Percentiles rank a stretch among this genome's conserved stretches.
Conservation (phyloP, 2,797 vertebrate genomes). For the Eutrigla gurnardus region DNA sequence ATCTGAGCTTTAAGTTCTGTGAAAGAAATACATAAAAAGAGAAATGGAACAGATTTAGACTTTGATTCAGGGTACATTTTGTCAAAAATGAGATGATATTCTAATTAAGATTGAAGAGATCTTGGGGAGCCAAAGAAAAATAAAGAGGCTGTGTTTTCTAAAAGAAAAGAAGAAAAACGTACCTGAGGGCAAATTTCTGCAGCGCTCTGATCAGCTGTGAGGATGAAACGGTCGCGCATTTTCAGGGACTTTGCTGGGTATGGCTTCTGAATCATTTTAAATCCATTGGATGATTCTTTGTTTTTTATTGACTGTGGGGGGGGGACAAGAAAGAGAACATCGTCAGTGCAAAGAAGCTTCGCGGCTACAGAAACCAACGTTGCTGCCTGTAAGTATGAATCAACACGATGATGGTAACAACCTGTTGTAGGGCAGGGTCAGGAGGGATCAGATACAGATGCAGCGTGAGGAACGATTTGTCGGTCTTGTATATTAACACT, state of each 20-base stretch:
- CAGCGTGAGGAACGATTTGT: conserved; percentile 27
- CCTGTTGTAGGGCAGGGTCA: conserved; percentile 40
- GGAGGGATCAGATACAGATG: conserved; percentile 32
- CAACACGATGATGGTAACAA: neutral
- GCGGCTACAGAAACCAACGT: neutral
- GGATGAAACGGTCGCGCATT: neutral
- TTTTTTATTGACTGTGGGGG: neutral
- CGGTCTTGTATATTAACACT: conserved; percentile 32
- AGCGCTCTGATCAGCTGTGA: neutral
- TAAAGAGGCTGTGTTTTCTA: neutral
- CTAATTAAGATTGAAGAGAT: neutral
- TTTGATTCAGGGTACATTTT: neutral
- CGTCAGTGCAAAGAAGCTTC: neutral
- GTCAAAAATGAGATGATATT: neutral
- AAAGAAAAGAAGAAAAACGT: neutral
- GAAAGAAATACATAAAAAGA: neutral
- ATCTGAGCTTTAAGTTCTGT: neutral
- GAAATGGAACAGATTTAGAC: neutral
- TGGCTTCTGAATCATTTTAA: neutral
- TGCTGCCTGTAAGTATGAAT: neutral
- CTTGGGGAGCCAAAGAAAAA: neutral
- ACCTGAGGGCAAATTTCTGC: conserved; percentile 16
- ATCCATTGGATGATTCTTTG: neutral
- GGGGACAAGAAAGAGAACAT: neutral
- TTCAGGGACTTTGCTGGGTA: neutral